Conservation (phyloP, 2,888 invertebrate genomes). For the Ligdia adustata region DNA sequence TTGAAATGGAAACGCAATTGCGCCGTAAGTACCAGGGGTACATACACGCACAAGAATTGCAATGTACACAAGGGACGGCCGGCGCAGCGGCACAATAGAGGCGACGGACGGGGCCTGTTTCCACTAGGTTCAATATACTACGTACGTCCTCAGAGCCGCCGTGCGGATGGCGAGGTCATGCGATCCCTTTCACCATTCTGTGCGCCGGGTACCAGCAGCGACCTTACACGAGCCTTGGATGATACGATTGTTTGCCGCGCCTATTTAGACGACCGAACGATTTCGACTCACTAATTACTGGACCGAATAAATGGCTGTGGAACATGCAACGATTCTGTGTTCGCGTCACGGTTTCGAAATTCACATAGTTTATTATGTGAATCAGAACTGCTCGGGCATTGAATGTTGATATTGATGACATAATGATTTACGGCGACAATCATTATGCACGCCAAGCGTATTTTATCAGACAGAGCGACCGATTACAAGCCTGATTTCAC, state of each 20-base stretch:
- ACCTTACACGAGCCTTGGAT: constrained; percentile 72
- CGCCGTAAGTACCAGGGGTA: constrained; percentile 27
- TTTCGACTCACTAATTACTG: constrained; percentile 26
- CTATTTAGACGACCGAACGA: constrained; percentile 41
- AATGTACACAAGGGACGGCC: constrained; percentile 37
- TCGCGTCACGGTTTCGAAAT: constrained; percentile 16
- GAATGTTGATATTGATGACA: constrained; percentile 6
- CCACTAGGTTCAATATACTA: constrained; percentile 61
- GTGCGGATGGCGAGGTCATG: constrained; percentile 68
- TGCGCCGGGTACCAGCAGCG: constrained; percentile 60
- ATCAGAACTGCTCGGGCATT: constrained; percentile 1
- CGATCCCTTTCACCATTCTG: constrained; percentile 77
- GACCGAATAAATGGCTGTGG: constrained; percentile 14
- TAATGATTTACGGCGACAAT: background rate
- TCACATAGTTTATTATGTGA: constrained; percentile 18
- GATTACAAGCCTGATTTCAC: background rate
- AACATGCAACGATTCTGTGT: constrained; percentile 17
- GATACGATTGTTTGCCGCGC: constrained; percentile 59
- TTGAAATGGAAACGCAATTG: constrained; percentile 24
- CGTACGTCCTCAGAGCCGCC: constrained; percentile 50
- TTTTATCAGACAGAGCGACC: background rate
- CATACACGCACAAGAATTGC: constrained; percentile 39
- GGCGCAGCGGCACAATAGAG: constrained; percentile 17
- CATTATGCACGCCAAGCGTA: background rate
- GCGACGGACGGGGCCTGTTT: constrained; percentile 40